Base-by-base conservation (phyloP, 2,888 invertebrate genomes). In the Siphlonurus alternatus region DNA sequence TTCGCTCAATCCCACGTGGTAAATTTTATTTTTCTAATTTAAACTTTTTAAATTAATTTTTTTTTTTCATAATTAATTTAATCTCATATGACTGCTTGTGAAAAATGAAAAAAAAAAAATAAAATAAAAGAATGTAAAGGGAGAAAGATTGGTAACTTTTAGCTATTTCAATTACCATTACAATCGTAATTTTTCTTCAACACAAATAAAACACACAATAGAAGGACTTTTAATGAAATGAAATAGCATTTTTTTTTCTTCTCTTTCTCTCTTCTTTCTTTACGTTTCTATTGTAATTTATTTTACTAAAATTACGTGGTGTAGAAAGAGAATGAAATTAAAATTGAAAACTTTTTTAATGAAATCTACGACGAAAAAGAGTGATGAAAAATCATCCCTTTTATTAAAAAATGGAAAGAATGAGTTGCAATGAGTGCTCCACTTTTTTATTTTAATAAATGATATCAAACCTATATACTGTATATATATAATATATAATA, bases 341-440 rank as follows among this genome's bases (percentile, higher is more conserved):
- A 56, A 56, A 56, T 56, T 56, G 56, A 56, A 56, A 56, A 56
- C 56, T 56, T 56, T 56, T 56, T 56, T 56, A 56, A 56, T 56
- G 56, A 56, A 56, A 56, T 38, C 38, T 38, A 22, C 56, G n/a
- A 22, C 56, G 56, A 22, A n/a, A 22, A 20, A 56, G 56, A 10
- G 56, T 10, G 5, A n/a, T 10, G n/a, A 56, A 56, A 56, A 10
- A 5, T 10, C n/a, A 5, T 56, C 56, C 20, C 56, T 56, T 56
- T 56, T 56, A 56, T 56, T 56, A 56, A 56, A 56, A 56, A 56
- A 56, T 22, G 56, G n/a, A 56, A 56, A 56, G 22, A 22, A 56
- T 20, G n/a, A 22, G 56, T 22, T 56, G 56, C 56, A 38, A 38
- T 38, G 38, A 38, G 38, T 38, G 38, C 38, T 38, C 38, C 38